These are phyloP conservation scores for Melinaea menophilus DNA, from an alignment of 2,888 invertebrate genomes.

Conservation along the genomic window DNA sequence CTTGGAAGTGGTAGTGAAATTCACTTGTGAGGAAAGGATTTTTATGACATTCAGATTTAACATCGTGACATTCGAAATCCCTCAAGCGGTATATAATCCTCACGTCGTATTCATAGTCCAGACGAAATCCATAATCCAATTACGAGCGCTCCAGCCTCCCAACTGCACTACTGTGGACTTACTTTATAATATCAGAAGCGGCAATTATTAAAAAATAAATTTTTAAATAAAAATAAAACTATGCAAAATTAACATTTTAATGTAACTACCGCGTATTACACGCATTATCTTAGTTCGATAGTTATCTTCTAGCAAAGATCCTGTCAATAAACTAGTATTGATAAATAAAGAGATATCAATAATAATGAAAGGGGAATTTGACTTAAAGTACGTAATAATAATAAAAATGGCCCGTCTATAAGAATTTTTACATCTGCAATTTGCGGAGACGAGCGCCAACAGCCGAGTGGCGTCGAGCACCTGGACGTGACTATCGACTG, in stretches of 20 bases:
- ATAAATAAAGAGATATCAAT: too few species aligned
- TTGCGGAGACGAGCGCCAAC: constrained; percentile 31
- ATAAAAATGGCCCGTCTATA: not conserved
- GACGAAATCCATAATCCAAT: constrained; percentile 74
- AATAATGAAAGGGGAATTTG: too few species aligned
- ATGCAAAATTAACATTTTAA: not conserved
- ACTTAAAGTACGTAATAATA: too few species aligned
- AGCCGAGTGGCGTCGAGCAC: constrained; percentile 55
- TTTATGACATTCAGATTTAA: constrained; percentile 17
- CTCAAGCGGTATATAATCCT: constrained; percentile 48
- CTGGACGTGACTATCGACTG: constrained; percentile 64
- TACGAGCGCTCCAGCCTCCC: constrained; percentile 43
- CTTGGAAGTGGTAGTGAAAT: constrained; percentile 1
- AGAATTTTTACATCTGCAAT: not conserved
- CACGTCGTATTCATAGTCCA: constrained; percentile 64
- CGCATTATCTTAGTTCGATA: too few species aligned
- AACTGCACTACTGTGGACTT: constrained; percentile 32
- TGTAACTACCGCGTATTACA: too few species aligned
- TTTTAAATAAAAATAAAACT: not conserved
- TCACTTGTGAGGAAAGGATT: constrained; percentile 2
- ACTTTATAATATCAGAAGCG: constrained; percentile 33
- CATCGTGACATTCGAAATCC: constrained; percentile 30
- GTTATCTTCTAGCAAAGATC: too few species aligned
- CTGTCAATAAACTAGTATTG: too few species aligned
- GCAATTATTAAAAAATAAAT: constrained; percentile 11